Conservation (phyloP, 2,888 invertebrate species). For the Mythimna vitellina region DNA sequence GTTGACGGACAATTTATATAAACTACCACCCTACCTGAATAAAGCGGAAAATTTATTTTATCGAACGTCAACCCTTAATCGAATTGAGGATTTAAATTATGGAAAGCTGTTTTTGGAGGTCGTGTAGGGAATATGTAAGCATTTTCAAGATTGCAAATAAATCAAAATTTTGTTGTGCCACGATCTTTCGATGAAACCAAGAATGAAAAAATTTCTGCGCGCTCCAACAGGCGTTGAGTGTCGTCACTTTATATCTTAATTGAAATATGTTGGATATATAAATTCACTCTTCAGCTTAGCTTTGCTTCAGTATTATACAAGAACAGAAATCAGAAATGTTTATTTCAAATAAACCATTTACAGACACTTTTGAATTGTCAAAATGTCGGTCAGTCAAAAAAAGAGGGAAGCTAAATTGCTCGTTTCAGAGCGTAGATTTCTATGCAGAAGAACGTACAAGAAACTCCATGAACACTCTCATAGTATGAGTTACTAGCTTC, state of each 20-base stretch:
- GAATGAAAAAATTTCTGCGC: not conserved
- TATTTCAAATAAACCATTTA: too few species aligned
- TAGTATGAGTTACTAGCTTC: too few species aligned
- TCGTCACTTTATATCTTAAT: not conserved
- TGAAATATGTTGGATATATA: not conserved
- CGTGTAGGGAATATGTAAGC: constrained; percentile 7
- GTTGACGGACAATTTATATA: constrained; percentile 56
- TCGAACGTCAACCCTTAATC: constrained; percentile 38
- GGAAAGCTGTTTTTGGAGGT: constrained; percentile 12
- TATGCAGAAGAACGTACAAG: too few species aligned
- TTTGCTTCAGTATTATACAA: too few species aligned
- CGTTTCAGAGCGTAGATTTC: too few species aligned
- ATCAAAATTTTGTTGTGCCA: not conserved
- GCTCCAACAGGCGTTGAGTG: not conserved
- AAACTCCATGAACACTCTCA: too few species aligned
- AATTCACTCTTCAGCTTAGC: too few species aligned
- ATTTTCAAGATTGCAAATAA: constrained; percentile 1
- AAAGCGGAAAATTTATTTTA: constrained; percentile 51
- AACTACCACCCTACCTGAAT: constrained; percentile 46
- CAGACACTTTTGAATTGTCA: too few species aligned
- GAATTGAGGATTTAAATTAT: constrained; percentile 45
- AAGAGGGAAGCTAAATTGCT: too few species aligned
- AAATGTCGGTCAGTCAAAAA: too few species aligned
- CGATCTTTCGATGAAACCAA: not conserved
- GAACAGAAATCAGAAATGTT: too few species aligned